Conservation (phyloP, 2,888 invertebrate species). For the Oligia fasciuncula region DNA sequence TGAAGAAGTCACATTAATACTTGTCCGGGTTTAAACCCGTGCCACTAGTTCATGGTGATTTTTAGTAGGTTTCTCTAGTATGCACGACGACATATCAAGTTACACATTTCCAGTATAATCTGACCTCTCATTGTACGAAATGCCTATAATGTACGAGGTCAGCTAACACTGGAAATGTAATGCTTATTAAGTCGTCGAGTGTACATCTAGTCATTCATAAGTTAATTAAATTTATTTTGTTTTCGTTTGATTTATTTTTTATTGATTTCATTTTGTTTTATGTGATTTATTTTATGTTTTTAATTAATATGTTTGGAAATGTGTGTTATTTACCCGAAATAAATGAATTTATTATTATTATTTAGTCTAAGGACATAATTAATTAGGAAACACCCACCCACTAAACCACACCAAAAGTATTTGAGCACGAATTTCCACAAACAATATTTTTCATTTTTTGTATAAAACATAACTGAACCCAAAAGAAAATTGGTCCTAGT, state of each 20-base stretch:
- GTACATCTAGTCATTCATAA: no score
- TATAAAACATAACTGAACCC: not conserved
- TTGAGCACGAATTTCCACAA: not conserved
- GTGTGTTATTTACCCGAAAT: not conserved
- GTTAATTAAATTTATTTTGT: no score
- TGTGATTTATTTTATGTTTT: not conserved
- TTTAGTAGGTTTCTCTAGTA: not conserved
- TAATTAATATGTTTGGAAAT: not conserved
- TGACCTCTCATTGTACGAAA: no score
- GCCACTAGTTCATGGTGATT: not conserved
- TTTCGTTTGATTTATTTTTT: no score
- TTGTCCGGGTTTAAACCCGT: not conserved
- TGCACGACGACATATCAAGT: no score
- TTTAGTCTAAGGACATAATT: not conserved
- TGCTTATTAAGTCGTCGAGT: no score
- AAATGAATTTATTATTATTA: not conserved
- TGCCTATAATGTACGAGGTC: no score
- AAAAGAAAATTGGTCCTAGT: conserved; percentile 7
- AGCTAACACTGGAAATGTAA: no score
- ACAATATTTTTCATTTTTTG: not conserved
- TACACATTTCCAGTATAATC: no score
- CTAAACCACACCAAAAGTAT: not conserved
- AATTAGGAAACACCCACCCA: not conserved
- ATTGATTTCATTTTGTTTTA: no score
- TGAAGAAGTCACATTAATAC: not conserved